These are phyloP conservation scores for Ophiodon elongatus DNA, from an alignment of 2,113 vertebrate species.

Conservation along the genomic window DNA sequence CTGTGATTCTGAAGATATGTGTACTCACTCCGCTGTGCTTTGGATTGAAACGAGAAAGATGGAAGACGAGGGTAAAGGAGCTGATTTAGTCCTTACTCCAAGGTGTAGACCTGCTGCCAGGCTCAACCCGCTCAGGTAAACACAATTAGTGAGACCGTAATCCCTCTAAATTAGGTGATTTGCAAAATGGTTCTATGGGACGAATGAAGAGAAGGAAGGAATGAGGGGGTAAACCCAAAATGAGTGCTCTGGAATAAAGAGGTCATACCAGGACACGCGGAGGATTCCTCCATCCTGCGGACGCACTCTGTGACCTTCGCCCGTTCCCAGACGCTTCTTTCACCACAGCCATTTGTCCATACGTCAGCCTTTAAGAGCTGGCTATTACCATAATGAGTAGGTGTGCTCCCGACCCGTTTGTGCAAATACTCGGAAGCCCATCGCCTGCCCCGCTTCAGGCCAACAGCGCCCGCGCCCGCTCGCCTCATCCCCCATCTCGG, in stretches of 20 bases:
- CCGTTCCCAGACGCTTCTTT: slow-evolving; percentile 28
- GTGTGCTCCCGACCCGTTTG: slow-evolving; percentile 64
- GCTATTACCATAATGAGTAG: slow-evolving; percentile 81
- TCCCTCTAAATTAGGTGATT: slow-evolving; percentile 51
- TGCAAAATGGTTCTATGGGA: slow-evolving; percentile 30
- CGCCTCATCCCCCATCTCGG: slow-evolving; percentile 35
- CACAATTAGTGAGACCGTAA: slow-evolving; percentile 41
- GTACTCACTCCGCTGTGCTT: neutral
- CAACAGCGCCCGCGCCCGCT: slow-evolving; percentile 50
- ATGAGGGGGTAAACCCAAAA: slow-evolving; percentile 44
- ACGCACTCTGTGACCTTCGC: slow-evolving; percentile 73
- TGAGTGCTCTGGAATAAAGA: slow-evolving; percentile 34
- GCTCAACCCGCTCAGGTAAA: slow-evolving; percentile 42
- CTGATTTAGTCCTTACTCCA: neutral
- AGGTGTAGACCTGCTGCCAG: slow-evolving; percentile 12
- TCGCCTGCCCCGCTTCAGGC: slow-evolving; percentile 46
- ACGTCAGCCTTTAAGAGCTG: slow-evolving; percentile 78
- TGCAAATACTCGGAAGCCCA: slow-evolving; percentile 71
- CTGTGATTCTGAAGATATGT: neutral
- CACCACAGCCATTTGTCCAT: slow-evolving; percentile 79
- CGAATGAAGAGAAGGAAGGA: slow-evolving; percentile 8
- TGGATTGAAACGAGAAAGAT: neutral
- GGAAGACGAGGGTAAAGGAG: neutral
- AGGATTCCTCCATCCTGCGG: slow-evolving; percentile 43
- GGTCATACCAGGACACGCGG: slow-evolving; percentile 52